Base-by-base conservation (phyloP, 2,797 vertebrate species). In the Sebastes iracundus region DNA sequence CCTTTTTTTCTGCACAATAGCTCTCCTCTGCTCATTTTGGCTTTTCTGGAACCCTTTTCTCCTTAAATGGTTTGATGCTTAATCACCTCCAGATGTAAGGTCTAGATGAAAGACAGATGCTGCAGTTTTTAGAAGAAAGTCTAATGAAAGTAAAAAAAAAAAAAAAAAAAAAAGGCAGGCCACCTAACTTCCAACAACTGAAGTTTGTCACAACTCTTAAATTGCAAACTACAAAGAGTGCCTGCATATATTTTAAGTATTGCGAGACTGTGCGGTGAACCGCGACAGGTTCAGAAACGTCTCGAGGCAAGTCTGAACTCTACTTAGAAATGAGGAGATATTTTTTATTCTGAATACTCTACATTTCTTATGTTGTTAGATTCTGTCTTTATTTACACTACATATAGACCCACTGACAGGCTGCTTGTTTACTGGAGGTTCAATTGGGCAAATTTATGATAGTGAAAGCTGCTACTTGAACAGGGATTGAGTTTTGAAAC, bases 21-120 rank as follows among this genome's bases (percentile, higher is more conserved):
- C 72, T 80, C 87, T 83, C 74, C 75, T 87, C 53, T 80, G 71
- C 85, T 90, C 84, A 35, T 86, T 90, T 87, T 69, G 61, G 72
- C 76, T 88, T 88, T 87, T 90, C 92, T 82, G 85, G 85, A 88
- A 77, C 77, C 25, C 63, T 66, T 82, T 79, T 90, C 80, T 89
- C 87, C 79, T 92, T 93, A 93, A 94, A 93, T 88, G 88, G 91
- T 93, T 91, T 86, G 92, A 87, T 75, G 83, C 87, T 77, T 94
- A 95, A 96, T 94, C 85, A 74, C 85, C 90, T 91, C 94, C 96
- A 96, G 95, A 95, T 95, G 95, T 7, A 20, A 33, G 58, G 66
- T 80, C 83, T 77, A 91, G 93, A 95, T 95, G 93, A 96, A 95
- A 95, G 93, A 92, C 93, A 92, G 90, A 87, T 74, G 63, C 85